Evolutionary conservation across 2,113 vertebrate species (phyloP), one percentile per base, ranked within the genome.

Genomic region (Psilopsiagon aymara): DNA sequence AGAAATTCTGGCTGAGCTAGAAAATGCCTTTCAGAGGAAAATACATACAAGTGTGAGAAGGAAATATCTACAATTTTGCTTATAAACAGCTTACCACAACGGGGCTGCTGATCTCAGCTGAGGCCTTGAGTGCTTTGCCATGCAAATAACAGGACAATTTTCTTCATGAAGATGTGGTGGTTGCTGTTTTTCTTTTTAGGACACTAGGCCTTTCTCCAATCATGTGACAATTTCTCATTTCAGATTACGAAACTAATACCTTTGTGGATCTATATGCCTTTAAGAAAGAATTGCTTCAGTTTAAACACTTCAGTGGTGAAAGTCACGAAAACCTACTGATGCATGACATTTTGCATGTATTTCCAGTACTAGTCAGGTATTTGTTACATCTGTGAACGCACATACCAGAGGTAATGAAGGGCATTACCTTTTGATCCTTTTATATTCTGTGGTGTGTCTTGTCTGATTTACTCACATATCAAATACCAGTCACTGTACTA

Each of bases 391-490:
- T 92, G 68, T 46, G 16, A 93, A 39, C 68, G 68, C 55, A 83
- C 62, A 39, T 37, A 66, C 28, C 33, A 43, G 18, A 33, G 43
- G n/a, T 94, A 96, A 94, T 46, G 53, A 92, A 84, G 44, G 94
- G 35, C 64, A 44, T 70, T 92, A 35, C 28, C 13, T 64, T 80
- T 92, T 35, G 31, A 93, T 90, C 37, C 52, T 85, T 97, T 95
- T 76, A 57, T 88, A 87, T 82, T 96, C 69, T 51, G 24, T 86
- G 39, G 27, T 95, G 83, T 87, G 46, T 85, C 90, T 83, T 49
- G 31, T 69, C 89, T 93, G 94, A 86, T 95, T 88, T 97, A 91
- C 92, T 89, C 62, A 93, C 13, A 6, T 90, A 96, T 90, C 94
- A 92, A 86, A 94, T 84, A 82, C 31, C 59, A 79, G 57, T 73